Evolutionary conservation across 2,113 vertebrate species (phyloP), one percentile per base, ranked within the genome.

Genomic region (Aspidoscelis tigris): DNA sequence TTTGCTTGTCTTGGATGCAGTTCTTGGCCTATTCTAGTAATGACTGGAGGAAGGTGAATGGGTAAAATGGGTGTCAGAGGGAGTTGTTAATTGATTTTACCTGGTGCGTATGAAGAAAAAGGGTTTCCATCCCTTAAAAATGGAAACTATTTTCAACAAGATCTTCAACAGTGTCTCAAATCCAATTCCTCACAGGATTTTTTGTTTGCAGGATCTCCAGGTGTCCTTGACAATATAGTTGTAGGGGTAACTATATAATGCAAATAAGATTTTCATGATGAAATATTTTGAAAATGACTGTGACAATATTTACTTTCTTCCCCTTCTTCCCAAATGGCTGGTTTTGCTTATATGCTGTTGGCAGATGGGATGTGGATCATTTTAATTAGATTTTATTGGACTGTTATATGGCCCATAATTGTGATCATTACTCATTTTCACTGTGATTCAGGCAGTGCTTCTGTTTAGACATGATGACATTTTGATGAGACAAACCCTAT

Each of bases 341-440:
- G 88, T 93, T 90, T 86, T 92, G 88, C 93, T 93, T 93, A 90
- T 93, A 85, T 93, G 84, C 82, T 86, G 90, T 93, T 95, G 95
- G 95, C 95, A 96, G 96, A 96, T 96, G 95, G 96, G 95, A 95
- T 88, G 91, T 96, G 95, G 95, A 96, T 96, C 96, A 96, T 96
- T 96, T 96, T 96, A 96, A 96, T 96, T 96, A 96, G 96, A 92
- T 95, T 96, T 96, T 96, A 96, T 96, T 96, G 95, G 95, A 95
- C 94, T 95, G 95, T 96, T 96, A 96, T 95, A 94, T 26, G 26
- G 93, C 94, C 95, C 94, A 92, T 96, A 96, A 96, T 96, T 96
- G 95, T 86, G 87, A 95, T 94, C 90, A 96, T 96, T 94, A 96
- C 90, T 96, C 95, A 96, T 96, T 96, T 96, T 96, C 95, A 95